Percentiles rank a stretch among this genome's conserved stretches.
These are phyloP conservation scores for Chroicocephalus ridibundus DNA, from an alignment of 2,113 vertebrate species.

Conservation along the genomic window DNA sequence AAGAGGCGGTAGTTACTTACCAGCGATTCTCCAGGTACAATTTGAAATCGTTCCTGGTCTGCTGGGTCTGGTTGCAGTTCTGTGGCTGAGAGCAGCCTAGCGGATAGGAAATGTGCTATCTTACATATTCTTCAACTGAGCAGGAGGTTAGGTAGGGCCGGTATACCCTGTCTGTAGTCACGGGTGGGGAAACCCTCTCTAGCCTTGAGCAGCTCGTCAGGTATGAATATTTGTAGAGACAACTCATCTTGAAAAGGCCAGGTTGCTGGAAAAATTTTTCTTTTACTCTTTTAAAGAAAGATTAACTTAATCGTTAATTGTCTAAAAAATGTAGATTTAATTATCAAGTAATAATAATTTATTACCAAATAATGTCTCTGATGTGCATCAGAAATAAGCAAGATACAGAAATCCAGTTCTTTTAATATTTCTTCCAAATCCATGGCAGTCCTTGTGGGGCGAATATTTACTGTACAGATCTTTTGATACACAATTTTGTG, in stretches of 20 bases:
- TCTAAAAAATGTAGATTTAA: neutral
- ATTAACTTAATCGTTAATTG: neutral
- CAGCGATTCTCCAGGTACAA: neutral
- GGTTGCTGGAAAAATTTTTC: neutral
- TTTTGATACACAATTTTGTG: neutral
- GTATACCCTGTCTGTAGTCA: neutral
- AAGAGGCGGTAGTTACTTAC: neutral
- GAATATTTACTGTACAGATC: neutral
- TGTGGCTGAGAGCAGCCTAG: neutral
- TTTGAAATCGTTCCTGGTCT: neutral
- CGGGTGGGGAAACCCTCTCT: neutral
- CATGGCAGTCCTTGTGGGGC: neutral
- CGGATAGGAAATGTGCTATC: conserved; percentile 15
- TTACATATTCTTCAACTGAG: conserved; percentile 30
- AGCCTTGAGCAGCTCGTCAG: neutral
- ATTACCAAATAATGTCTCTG: neutral
- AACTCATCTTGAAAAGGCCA: neutral
- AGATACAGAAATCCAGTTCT: neutral
- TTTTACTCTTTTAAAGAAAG: neutral
- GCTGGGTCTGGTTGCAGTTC: neutral
- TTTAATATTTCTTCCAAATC: neutral
- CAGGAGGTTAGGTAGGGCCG: neutral
- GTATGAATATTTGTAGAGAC: neutral
- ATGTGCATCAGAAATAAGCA: neutral
- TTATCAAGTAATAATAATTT: neutral